These are phyloP conservation scores for Rhinopithecus roxellana DNA, from an alignment of 2,113 vertebrate genomes.

Conservation along the genomic window DNA sequence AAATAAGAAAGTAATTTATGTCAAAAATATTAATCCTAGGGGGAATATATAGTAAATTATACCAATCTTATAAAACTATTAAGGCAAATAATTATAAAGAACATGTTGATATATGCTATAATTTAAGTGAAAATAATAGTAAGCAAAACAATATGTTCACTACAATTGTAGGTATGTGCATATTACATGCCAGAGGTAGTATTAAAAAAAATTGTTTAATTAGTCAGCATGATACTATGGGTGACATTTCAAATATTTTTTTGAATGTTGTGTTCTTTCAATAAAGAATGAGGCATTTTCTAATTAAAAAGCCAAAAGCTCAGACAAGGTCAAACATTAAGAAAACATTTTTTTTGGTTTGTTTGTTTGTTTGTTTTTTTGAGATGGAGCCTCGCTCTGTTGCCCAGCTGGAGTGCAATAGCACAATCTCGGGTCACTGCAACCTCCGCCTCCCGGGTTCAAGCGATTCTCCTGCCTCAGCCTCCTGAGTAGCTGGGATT, in stretches of 20 bases:
- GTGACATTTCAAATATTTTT: background rate
- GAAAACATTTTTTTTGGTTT: background rate
- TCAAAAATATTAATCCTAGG: background rate
- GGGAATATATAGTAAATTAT: background rate
- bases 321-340: background rate
- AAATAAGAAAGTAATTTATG: background rate
- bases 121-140: constrained; percentile 11
- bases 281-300: background rate
- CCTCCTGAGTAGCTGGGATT: too few relatives aligned
- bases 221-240: background rate
- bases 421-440: too few relatives aligned
- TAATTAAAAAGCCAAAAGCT: constrained; percentile 18
- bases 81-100: constrained; percentile 28
- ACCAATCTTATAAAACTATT: background rate
- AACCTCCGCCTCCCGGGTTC: too few relatives aligned
- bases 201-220: constrained; percentile 5
- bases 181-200: background rate
- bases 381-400: too few relatives aligned
- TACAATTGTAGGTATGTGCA: background rate
- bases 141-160: background rate
- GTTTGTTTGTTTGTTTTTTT: too few relatives aligned
- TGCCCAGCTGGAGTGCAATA: too few relatives aligned
- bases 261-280: background rate
- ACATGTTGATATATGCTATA: background rate
- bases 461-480: too few relatives aligned